phyloP scores from a whole-genome alignment of 2,797 vertebrate genomes.

The Nothura maculosa region DNA sequence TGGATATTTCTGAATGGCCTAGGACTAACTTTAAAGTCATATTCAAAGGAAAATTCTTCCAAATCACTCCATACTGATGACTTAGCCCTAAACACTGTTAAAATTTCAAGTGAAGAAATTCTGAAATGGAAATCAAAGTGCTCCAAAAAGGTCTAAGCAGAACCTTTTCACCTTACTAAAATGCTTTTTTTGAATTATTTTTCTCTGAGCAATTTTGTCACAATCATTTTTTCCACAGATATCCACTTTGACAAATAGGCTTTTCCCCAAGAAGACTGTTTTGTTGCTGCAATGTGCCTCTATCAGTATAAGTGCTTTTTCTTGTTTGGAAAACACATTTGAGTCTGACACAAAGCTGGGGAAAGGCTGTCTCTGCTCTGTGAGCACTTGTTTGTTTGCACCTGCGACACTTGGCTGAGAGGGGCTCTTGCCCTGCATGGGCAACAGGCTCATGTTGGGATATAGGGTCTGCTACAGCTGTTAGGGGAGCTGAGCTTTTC shows the following conservation, averaged over 20 bases:
- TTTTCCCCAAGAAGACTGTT: neutral
- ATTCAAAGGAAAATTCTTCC: neutral
- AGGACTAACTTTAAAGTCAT: neutral
- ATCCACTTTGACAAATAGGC: neutral
- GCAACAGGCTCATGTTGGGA: neutral
- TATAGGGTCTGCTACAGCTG: too few species aligned
- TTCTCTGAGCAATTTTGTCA: neutral
- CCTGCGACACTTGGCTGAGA: neutral
- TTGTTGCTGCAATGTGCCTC: neutral
- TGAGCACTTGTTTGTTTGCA: neutral
- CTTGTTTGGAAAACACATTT: neutral
- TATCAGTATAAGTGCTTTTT: neutral
- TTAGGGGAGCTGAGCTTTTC: too few species aligned
- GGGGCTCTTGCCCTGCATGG: neutral
- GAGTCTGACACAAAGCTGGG: neutral
- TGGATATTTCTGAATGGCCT: neutral
- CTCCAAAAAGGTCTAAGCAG: neutral
- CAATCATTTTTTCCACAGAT: neutral
- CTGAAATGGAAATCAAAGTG: neutral
- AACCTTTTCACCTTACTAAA: neutral
- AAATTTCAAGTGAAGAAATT: neutral
- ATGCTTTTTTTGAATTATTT: neutral
- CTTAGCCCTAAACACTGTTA: neutral
- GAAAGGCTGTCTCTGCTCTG: neutral
- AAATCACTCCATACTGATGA: neutral